These are phyloP conservation scores for Enoplosus armatus DNA, from an alignment of 2,797 vertebrate species.

Conservation along the genomic window DNA sequence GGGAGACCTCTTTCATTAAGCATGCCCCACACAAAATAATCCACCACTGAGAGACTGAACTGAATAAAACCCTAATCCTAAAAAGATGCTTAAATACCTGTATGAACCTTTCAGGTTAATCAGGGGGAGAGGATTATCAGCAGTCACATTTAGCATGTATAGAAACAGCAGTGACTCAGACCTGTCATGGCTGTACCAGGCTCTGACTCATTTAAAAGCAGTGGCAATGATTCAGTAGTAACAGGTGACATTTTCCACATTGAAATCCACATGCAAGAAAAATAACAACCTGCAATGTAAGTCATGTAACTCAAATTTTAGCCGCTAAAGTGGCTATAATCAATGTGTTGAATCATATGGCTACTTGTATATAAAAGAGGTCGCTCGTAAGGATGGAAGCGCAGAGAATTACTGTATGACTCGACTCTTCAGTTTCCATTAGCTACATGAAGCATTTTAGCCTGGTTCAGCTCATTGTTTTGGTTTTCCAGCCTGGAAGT, in stretches of 20 bases:
- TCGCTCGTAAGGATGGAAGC: not conserved
- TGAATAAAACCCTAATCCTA: slow-evolving; percentile 41
- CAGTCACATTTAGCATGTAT: slow-evolving; percentile 24
- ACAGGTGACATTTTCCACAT: not conserved
- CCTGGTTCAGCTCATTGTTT: not conserved
- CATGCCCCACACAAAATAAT: slow-evolving; percentile 29
- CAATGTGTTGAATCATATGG: not conserved
- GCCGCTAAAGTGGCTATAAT: not conserved
- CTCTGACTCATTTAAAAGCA: not conserved
- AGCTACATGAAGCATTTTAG: not conserved
- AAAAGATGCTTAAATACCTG: slow-evolving; percentile 37
- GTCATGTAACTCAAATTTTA: not conserved
- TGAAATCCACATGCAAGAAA: not conserved
- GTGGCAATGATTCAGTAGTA: not conserved
- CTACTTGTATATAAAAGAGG: not conserved
- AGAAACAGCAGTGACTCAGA: slow-evolving; percentile 15
- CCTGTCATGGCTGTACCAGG: not conserved
- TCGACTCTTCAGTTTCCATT: too few species aligned
- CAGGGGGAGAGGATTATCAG: slow-evolving; percentile 25
- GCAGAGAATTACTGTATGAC: not conserved
- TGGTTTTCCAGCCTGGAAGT: too few species aligned
- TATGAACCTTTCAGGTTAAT: slow-evolving; percentile 47
- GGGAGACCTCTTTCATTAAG: slow-evolving; percentile 43
- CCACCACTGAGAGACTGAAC: slow-evolving; percentile 17
- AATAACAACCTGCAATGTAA: not conserved